Conservation (phyloP, 35 echinoderm and acorn worm genomes). For the Lytechinus pictus region DNA sequence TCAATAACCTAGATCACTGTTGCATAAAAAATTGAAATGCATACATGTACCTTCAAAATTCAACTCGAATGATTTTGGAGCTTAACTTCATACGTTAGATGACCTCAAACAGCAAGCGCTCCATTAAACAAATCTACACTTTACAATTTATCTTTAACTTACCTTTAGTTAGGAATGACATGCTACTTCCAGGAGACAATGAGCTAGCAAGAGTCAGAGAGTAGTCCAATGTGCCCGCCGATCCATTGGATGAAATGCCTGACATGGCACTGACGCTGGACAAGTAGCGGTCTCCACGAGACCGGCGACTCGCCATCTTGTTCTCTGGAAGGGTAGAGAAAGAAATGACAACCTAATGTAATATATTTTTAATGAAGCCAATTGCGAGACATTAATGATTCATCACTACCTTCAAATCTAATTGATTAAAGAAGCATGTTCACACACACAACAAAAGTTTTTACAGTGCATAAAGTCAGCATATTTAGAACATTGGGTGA, state of each 20-base stretch:
- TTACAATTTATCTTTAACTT: not conserved
- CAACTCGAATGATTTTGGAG: no score
- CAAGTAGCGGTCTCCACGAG: constrained; percentile 62
- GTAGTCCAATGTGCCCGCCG: constrained; percentile 34
- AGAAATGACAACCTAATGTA: not conserved
- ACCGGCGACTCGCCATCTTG: constrained; percentile 56
- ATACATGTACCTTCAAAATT: no score
- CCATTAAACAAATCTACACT: not conserved
- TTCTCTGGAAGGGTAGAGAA: not conserved
- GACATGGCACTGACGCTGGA: constrained; percentile 63
- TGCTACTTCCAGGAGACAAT: constrained; percentile 49
- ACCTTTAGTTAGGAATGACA: constrained; percentile 45
- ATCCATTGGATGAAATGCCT: constrained; percentile 54
- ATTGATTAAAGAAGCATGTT: not conserved
- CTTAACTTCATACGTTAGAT: no score
- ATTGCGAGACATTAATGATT: not conserved
- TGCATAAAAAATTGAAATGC: no score
- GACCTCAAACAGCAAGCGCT: not conserved
- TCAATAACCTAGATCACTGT: no score
- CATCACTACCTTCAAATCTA: no score
- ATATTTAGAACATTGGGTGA: not conserved
- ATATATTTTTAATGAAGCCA: not conserved
- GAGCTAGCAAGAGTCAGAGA: not conserved
- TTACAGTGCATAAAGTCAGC: not conserved
- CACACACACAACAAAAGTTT: not conserved